A percentile compares a stretch with the other conserved stretches of the same genome.
These are phyloP conservation scores for Bubo scandiacus DNA, from an alignment of 2,113 vertebrate genomes.

Conservation along the genomic window DNA sequence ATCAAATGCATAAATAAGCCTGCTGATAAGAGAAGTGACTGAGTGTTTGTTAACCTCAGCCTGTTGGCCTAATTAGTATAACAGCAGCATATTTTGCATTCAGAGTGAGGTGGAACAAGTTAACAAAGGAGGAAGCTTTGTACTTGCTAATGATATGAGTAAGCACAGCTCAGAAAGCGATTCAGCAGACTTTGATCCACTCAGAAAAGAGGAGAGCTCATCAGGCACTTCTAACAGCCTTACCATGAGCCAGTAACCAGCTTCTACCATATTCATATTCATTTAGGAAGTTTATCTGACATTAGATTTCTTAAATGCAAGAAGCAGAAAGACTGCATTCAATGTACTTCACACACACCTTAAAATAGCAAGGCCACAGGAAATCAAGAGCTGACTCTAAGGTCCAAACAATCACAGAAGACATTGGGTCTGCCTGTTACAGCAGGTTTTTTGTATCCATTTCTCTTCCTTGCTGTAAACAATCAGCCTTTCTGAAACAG, in stretches of 20 bases:
- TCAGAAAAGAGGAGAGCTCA: conserved; percentile 23
- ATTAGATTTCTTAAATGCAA: neutral
- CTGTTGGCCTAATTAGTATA: neutral
- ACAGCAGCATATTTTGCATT: neutral
- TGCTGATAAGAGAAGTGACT: neutral
- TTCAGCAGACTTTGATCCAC: conserved; percentile 22
- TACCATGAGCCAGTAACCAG: neutral
- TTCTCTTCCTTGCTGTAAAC: neutral
- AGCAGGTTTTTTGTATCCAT: neutral
- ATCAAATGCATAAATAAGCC: conserved; percentile 53
- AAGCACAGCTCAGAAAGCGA: neutral
- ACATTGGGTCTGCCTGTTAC: neutral
- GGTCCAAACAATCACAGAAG: neutral
- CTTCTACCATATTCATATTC: neutral
- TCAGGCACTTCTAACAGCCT: neutral
- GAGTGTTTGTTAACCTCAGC: conserved; percentile 10
- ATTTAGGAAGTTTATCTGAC: neutral
- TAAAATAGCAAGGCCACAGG: neutral
- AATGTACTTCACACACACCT: neutral
- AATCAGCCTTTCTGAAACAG: neutral
- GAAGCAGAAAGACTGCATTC: neutral
- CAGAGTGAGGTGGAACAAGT: neutral
- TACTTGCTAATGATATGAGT: conserved; percentile 64
- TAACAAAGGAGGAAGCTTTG: conserved; percentile 53
- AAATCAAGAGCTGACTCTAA: neutral